These are phyloP conservation scores for Cardiocondyla obscurior DNA, from an alignment of 1,140 invertebrate species.

Conservation along the genomic window DNA sequence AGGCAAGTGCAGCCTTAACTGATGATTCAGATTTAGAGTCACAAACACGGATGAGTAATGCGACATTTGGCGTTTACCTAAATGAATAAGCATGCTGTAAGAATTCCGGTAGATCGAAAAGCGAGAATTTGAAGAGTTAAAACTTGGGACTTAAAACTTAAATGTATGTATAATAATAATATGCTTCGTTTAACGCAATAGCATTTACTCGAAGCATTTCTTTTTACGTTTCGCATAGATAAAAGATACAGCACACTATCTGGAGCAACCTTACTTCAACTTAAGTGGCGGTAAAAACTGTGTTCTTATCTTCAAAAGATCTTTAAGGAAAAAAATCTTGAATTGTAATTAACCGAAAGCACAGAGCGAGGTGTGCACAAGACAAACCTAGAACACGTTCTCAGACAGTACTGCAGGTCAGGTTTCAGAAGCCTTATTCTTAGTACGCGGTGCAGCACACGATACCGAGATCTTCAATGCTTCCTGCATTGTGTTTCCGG, in stretches of 20 bases:
- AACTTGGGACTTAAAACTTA: not conserved
- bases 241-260: no score
- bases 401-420: conserved; percentile 31
- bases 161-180: not conserved
- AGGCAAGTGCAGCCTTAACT: not conserved
- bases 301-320: no score
- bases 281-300: no score
- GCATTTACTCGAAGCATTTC: not conserved
- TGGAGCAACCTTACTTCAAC: no score
- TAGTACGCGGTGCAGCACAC: conserved; percentile 31
- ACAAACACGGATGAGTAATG: conserved; percentile 12
- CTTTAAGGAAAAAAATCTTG: not conserved
- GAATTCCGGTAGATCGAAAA: not conserved
- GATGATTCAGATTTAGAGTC: conserved; percentile 21
- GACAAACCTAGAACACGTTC: not conserved
- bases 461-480: conserved; percentile 28
- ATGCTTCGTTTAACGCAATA: not conserved
- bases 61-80: not conserved
- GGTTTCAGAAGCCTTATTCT: conserved; percentile 48
- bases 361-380: not conserved
- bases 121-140: not conserved
- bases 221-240: not conserved
- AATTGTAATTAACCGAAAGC: not conserved
- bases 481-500: not conserved
- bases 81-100: not conserved